Evolutionary conservation across 1,140 invertebrate species (phyloP), one percentile per base, ranked within the genome.

Genomic region (Scaptomyza hsui): DNA sequence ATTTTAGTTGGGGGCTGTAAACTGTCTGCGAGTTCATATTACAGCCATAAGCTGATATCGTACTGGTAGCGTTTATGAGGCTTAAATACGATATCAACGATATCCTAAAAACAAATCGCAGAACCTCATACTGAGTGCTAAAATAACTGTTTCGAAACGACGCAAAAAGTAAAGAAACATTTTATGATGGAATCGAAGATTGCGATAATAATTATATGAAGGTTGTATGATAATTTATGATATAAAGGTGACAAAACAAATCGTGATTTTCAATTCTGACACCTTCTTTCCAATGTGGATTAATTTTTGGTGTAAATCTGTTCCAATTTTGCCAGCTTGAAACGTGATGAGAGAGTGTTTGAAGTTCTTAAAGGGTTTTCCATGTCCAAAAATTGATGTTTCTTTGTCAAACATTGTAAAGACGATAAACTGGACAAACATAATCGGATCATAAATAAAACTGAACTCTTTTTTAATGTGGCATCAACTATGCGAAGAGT

Each of bases 1-100:
- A 59, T 53, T 73, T 49, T 32, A 39, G 63, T 4, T 18, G 29
- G 24, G 24, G 64, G 78, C 52, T 57, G 12, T 10, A 63, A 55
- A 42, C 72, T 29, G 67, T 42, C 67, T 53, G 65, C 24, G 24
- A 53, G 56, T 68, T 79, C 24, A 29, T 71, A 80, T 82, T 60
- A 61, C 63, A 59, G 61, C 26, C 59, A 80, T 80, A 76, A 63
- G 67, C 61, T 72, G 73, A 62, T 82, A 82, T 81, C 78, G 80
- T 29, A 81, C 68, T 81, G 78, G 78, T 81, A 81, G 78, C 78
- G 72, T 82, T 81, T 82, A 77, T 78, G 69, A 32, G 18, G 35
- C 39, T 55, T 41, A 44, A 80, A 62, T 67, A 55, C 44, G 57
- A 42, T 75, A 78, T 63, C 76, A 42, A 59, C 10, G 12, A 12